A percentile compares a stretch with the other conserved stretches of the same genome.
phyloP scores from a whole-genome alignment of 2,797 vertebrate genomes.

The Chromobotia macracanthus region DNA sequence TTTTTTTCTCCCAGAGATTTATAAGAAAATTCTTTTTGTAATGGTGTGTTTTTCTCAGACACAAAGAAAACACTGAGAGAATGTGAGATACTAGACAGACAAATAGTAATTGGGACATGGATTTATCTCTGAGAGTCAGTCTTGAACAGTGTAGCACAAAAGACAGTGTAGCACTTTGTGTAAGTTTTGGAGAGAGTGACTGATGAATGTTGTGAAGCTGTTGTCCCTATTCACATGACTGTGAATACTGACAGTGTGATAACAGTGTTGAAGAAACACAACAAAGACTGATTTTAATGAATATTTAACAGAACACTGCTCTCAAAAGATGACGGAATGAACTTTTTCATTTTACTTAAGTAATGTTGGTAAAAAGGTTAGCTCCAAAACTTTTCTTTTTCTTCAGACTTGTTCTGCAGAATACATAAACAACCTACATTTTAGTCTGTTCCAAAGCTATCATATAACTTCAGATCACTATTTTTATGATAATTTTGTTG shows the following conservation, averaged over 20 bases:
- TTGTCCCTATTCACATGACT: conserved; percentile 9
- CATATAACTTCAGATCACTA: not conserved
- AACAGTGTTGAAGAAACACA: not conserved
- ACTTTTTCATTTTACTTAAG: no score
- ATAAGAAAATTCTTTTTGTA: not conserved
- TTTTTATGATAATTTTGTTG: no score
- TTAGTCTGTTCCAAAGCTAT: no score
- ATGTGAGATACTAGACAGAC: not conserved
- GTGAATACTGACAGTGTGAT: not conserved
- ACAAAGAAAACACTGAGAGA: no score
- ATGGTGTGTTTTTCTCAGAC: not conserved
- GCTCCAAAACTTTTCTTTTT: not conserved
- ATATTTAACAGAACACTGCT: conserved; percentile 38
- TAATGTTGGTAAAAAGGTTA: not conserved
- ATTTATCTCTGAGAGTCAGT: conserved; percentile 25
- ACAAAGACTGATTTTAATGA: conserved; percentile 10
- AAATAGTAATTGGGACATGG: conserved; percentile 29
- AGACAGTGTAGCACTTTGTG: conserved; percentile 23
- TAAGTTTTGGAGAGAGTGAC: conserved; percentile 9
- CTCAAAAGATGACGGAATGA: conserved; percentile 13
- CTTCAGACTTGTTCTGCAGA: not conserved
- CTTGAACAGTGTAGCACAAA: not conserved
- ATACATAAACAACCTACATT: no score
- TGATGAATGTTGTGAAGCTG: conserved; percentile 13
- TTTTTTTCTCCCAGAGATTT: not conserved